A percentile compares a stretch with the other conserved stretches of the same genome.
phyloP scores from a whole-genome alignment of 2,888 invertebrate genomes.

The Drosophila kanekoi region DNA sequence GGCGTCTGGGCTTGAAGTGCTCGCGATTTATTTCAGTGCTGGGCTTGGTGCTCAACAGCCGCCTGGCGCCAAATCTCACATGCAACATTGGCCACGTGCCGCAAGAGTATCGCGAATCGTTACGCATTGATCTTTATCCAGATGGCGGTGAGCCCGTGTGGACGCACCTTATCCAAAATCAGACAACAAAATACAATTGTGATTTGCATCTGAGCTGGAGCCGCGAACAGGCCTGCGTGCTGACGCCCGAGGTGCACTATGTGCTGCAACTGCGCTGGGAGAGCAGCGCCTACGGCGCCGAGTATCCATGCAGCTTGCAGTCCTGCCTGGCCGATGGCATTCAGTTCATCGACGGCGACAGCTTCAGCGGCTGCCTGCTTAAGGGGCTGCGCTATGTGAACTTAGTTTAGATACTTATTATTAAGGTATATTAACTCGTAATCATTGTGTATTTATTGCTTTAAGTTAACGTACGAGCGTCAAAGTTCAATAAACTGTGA shows the following conservation, averaged over 20 bases:
- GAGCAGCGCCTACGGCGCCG: conserved; percentile 79
- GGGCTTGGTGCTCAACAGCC: conserved; percentile 83
- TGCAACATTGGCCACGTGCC: conserved; percentile 53
- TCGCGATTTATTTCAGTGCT: conserved; percentile 82
- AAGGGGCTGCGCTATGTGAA: conserved; percentile 83
- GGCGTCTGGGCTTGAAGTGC: conserved; percentile 76
- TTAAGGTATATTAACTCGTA: conserved; percentile 36
- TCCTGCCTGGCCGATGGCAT: conserved; percentile 81
- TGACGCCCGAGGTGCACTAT: conserved; percentile 83
- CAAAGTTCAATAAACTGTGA: conserved; percentile 78
- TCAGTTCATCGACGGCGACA: conserved; percentile 78
- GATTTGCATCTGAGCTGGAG: conserved; percentile 80
- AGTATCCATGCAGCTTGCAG: conserved; percentile 84
- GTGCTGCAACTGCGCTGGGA: conserved; percentile 82
- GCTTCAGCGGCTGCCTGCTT: conserved; percentile 80
- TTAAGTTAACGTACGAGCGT: conserved; percentile 62
- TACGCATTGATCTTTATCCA: conserved; percentile 79
- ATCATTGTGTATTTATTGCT: conserved; percentile 64
- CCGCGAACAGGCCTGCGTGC: conserved; percentile 77
- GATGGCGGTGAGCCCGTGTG: conserved; percentile 64
- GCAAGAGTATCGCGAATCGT: conserved; percentile 79
- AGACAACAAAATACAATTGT: conserved; percentile 83
- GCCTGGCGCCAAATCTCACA: conserved; percentile 79
- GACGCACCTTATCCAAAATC: conserved; percentile 74
- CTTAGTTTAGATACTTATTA: conserved; percentile 68